Conservation (phyloP, 2,888 invertebrate genomes). For the Callyntrura sp. region DNA sequence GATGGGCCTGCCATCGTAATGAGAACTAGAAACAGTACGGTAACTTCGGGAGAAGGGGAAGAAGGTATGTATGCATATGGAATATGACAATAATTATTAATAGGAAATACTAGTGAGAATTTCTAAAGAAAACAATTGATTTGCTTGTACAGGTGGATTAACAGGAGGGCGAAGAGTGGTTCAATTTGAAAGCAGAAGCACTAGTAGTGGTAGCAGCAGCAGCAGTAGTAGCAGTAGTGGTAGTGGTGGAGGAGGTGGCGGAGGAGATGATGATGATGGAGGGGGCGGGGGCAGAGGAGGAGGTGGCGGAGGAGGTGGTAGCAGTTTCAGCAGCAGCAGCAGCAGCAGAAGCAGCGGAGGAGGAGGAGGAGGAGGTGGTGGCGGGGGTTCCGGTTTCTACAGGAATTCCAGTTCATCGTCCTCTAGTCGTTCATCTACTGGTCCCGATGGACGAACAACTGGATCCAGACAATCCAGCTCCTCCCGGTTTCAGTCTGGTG, state of each 20-base stretch:
- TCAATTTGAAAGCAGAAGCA: slow-evolving; percentile 66
- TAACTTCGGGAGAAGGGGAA: slow-evolving; percentile 46
- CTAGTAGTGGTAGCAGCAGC: slow-evolving; percentile 36
- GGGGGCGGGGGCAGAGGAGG: too few relatives aligned
- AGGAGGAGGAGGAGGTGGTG: slow-evolving; percentile 18
- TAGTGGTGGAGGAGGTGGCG: slow-evolving; percentile 11
- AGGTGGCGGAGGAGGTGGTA: background rate
- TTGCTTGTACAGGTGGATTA: slow-evolving; percentile 13
- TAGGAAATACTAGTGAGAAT: background rate
- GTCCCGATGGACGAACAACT: slow-evolving; percentile 58
- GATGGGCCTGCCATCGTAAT: slow-evolving; percentile 73
- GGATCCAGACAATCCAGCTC: slow-evolving; percentile 12
- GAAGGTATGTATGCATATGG: slow-evolving; percentile 16
- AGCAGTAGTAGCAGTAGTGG: slow-evolving; percentile 53
- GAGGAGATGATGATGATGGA: too few relatives aligned
- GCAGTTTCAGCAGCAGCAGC: too few relatives aligned
- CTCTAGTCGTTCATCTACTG: slow-evolving; percentile 63
- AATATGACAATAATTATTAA: background rate
- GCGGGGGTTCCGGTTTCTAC: slow-evolving; percentile 58
- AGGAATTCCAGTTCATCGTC: slow-evolving; percentile 64
- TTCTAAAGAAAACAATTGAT: background rate
- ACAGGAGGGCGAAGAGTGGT: slow-evolving; percentile 66
- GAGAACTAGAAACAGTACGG: slow-evolving; percentile 59
- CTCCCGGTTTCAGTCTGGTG: slow-evolving; percentile 54
- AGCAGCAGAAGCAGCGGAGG: too few relatives aligned